These are phyloP conservation scores for Ips nitidus DNA, from an alignment of 1,140 invertebrate species.

Conservation along the genomic window DNA sequence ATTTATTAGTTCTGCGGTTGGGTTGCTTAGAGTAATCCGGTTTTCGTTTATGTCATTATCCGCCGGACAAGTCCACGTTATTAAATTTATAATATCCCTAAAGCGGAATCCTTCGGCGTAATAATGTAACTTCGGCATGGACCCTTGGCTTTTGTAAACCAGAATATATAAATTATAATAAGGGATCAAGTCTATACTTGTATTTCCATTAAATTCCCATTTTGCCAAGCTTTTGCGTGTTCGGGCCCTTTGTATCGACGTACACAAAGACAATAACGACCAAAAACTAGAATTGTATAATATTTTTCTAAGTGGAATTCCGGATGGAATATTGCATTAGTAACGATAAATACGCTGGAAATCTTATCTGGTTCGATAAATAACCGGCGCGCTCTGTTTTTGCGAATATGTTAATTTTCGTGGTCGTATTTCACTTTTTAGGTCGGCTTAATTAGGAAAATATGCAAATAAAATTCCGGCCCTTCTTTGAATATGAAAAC, in stretches of 20 bases:
- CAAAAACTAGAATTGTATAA: background rate
- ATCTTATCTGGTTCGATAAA: slow-evolving; percentile 29
- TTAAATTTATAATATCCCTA: slow-evolving; percentile 15
- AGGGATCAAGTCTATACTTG: slow-evolving; percentile 20
- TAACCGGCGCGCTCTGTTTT: slow-evolving; percentile 24
- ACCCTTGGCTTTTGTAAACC: slow-evolving; percentile 17
- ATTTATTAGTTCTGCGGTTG: too few species aligned
- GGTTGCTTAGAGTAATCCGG: too few species aligned
- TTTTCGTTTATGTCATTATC: too few species aligned
- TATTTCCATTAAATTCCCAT: slow-evolving; percentile 24
- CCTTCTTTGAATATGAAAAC: slow-evolving; percentile 29
- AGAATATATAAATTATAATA: slow-evolving; percentile 22
- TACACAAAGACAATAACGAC: slow-evolving; percentile 15
- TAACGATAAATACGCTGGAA: too few species aligned
- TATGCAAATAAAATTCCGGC: slow-evolving; percentile 33
- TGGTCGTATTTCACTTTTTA: slow-evolving; percentile 34
- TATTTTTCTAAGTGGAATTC: too few species aligned
- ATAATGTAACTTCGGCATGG: slow-evolving; percentile 14
- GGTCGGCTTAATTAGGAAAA: slow-evolving; percentile 33
- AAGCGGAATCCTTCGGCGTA: slow-evolving; percentile 13
- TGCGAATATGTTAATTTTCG: slow-evolving; percentile 33
- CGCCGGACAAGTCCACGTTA: background rate
- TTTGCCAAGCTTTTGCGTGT: slow-evolving; percentile 12
- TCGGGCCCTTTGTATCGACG: slow-evolving; percentile 13
- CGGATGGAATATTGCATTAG: too few species aligned